Evolutionary conservation across 2,113 vertebrate genomes (phyloP).

Genomic region (Platichthys stellatus): DNA sequence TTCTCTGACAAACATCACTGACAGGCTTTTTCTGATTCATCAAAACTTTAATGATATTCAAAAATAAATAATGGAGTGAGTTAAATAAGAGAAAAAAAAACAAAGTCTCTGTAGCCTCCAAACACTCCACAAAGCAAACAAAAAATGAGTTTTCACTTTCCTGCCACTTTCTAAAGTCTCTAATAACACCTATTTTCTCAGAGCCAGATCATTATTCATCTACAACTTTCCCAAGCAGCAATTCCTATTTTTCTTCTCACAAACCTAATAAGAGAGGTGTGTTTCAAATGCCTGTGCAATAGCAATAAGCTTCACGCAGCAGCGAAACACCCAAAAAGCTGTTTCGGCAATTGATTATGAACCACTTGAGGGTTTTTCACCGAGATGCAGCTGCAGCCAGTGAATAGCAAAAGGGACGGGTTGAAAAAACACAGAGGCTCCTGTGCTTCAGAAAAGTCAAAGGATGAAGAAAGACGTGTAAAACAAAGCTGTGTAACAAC

Average conservation of each 20-base stretch:
- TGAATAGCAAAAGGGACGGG: neutral
- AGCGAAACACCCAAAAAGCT: neutral
- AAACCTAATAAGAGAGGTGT: neutral
- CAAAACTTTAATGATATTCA: conserved; percentile 15
- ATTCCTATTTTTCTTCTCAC: neutral
- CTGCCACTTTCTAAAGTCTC: neutral
- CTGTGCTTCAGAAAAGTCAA: neutral
- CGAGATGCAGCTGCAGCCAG: neutral
- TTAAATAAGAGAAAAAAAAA: conserved; percentile 4
- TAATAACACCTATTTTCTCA: neutral
- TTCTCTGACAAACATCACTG: conserved; percentile 17
- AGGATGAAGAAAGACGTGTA: neutral
- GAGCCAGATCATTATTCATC: neutral
- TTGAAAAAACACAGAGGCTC: neutral
- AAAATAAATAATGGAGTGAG: neutral
- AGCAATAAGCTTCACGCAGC: conserved; percentile 1
- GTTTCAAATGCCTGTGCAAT: neutral
- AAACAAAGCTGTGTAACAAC: neutral
- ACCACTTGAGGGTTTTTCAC: neutral
- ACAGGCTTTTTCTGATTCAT: conserved; percentile 13
- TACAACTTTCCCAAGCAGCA: neutral
- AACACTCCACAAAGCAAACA: neutral
- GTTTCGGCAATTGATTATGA: neutral
- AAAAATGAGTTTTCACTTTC: neutral
- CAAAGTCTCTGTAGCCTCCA: neutral